These are phyloP conservation scores for Cylas formicarius DNA, from an alignment of 1,140 invertebrate genomes.

Conservation along the genomic window DNA sequence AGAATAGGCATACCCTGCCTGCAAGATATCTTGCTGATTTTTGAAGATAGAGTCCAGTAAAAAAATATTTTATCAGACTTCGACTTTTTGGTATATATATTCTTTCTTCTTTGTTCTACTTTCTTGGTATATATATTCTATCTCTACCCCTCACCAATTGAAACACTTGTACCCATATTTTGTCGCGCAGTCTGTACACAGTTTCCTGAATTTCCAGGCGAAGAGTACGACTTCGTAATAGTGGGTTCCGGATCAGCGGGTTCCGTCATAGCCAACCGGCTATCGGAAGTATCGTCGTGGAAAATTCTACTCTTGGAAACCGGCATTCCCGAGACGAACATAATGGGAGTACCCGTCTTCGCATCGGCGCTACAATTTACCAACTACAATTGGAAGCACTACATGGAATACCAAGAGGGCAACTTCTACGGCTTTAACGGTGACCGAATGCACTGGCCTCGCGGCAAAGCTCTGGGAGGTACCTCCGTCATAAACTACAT, in stretches of 20 bases:
- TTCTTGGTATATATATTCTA: too few species aligned
- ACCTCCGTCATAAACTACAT: constrained; percentile 58
- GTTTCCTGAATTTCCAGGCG: constrained; percentile 12
- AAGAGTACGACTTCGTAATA: constrained; percentile 46
- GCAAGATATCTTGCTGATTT: too few species aligned
- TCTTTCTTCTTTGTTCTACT: too few species aligned
- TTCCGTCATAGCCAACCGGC: constrained; percentile 50
- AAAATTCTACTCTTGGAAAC: constrained; percentile 53
- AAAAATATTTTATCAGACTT: too few species aligned
- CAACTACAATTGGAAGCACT: constrained; percentile 72
- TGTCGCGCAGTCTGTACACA: too few species aligned
- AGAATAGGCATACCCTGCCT: too few species aligned
- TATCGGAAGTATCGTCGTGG: constrained; percentile 45
- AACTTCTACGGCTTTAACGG: constrained; percentile 47
- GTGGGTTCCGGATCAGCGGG: constrained; percentile 56
- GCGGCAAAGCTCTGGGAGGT: constrained; percentile 49
- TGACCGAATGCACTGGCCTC: constrained; percentile 32
- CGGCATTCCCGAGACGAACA: constrained; percentile 56
- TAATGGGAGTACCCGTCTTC: constrained; percentile 62
- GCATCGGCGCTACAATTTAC: constrained; percentile 52
- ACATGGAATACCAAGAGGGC: constrained; percentile 61
- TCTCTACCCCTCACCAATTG: too few species aligned
- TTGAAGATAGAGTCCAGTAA: too few species aligned
- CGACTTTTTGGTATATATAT: too few species aligned
- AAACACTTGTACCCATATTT: too few species aligned